Conservation (phyloP, 2,797 vertebrate genomes). For the Enteromius paludinosus region DNA sequence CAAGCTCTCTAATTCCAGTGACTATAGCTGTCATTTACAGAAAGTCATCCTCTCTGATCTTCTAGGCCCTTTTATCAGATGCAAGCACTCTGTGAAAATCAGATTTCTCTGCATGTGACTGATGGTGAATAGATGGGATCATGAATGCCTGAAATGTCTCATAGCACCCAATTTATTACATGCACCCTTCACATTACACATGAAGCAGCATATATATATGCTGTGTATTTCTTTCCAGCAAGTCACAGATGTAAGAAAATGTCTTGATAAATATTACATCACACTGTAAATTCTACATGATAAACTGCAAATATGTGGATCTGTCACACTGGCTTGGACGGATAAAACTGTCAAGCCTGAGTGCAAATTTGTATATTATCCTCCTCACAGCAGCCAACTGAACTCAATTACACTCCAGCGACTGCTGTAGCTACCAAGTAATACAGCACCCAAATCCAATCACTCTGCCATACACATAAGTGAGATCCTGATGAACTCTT, state of each 20-base stretch:
- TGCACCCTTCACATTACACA: constrained; percentile 1
- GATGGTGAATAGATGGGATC: neutral
- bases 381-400: neutral
- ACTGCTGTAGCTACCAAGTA: neutral
- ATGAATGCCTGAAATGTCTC: neutral
- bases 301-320: neutral
- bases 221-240: neutral
- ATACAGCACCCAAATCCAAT: constrained; percentile 24
- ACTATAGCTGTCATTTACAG: neutral
- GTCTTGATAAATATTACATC: neutral
- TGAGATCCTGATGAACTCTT: neutral
- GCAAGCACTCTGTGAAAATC: neutral
- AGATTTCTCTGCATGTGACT: neutral
- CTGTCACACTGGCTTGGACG: neutral
- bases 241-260: neutral
- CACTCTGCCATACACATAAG: neutral
- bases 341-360: neutral
- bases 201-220: neutral
- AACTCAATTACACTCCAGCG: neutral
- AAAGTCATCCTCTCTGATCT: neutral
- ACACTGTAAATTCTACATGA: neutral
- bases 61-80: neutral
- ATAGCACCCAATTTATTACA: neutral
- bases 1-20: neutral
- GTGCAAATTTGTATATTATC: neutral